Evolutionary conservation across 2,888 invertebrate species (phyloP).

Genomic region (Drosophila mayaguana): DNA sequence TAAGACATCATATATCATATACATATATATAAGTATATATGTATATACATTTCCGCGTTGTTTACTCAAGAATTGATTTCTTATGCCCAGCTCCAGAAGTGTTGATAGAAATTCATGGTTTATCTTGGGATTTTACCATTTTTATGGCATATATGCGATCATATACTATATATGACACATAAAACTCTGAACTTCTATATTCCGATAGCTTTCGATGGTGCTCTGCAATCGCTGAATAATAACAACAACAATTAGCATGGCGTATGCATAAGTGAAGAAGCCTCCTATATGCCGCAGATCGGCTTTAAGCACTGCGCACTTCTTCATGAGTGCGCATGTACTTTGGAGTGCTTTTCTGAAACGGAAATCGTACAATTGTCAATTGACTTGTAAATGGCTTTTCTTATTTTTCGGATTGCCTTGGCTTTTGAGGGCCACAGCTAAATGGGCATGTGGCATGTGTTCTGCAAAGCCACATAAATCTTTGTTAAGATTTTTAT

Average conservation of each 20-base stretch:
- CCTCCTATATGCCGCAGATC: neutral
- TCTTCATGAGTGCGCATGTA: slow-evolving; percentile 13
- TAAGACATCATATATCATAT: no score
- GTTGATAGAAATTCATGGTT: slow-evolving; percentile 1
- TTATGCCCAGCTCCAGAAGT: neutral
- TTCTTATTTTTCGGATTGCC: slow-evolving; percentile 28
- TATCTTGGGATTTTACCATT: slow-evolving; percentile 5
- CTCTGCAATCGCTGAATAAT: slow-evolving; percentile 6
- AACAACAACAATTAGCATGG: slow-evolving; percentile 25
- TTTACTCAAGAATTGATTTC: neutral
- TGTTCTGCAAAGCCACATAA: slow-evolving; percentile 49
- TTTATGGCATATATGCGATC: neutral
- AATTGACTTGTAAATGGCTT: slow-evolving; percentile 70
- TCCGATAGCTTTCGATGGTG: neutral
- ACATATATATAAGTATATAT: no score
- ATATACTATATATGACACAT: slow-evolving; percentile 8
- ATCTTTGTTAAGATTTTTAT: slow-evolving; percentile 71
- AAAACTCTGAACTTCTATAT: slow-evolving; percentile 5
- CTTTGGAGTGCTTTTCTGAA: slow-evolving; percentile 31
- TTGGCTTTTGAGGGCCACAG: slow-evolving; percentile 9
- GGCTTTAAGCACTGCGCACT: slow-evolving; percentile 7
- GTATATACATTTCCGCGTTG: no score
- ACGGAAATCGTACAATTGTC: slow-evolving; percentile 73
- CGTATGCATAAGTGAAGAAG: neutral
- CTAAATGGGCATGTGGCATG: slow-evolving; percentile 8